Percentiles rank a stretch among this genome's conserved stretches.
Conservation (phyloP, 2,888 invertebrate species). For the Mimachlamys varia region DNA sequence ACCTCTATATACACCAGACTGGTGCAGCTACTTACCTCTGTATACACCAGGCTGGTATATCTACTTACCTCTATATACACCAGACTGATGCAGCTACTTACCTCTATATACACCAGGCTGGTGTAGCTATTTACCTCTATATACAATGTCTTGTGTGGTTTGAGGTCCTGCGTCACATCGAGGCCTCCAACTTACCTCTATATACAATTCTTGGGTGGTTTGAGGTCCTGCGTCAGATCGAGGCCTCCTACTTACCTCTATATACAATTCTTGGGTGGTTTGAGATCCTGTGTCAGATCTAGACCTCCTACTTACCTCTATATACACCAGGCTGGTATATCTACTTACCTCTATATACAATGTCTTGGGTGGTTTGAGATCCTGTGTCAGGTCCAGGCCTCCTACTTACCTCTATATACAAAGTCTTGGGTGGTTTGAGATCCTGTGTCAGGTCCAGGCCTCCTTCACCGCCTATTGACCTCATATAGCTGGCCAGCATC, state of each 20-base stretch:
- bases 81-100: too few relatives aligned
- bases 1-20: too few relatives aligned
- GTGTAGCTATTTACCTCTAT: too few relatives aligned
- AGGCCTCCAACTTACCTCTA: too few relatives aligned
- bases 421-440: constrained; percentile 94
- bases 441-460: constrained; percentile 91
- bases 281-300: constrained; percentile 93
- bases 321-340: too few relatives aligned
- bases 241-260: constrained; percentile 89
- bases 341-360: constrained; percentile 92
- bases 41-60: too few relatives aligned
- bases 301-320: constrained; percentile 88
- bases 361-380: constrained; percentile 95
- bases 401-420: constrained; percentile 91
- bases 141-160: constrained; percentile 95
- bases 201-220: too few relatives aligned
- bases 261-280: constrained; percentile 95
- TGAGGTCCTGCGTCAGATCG: too few relatives aligned
- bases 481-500: constrained; percentile 94
- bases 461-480: constrained; percentile 89
- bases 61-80: too few relatives aligned
- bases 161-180: constrained; percentile 92
- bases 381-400: constrained; percentile 90
- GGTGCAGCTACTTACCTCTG: too few relatives aligned
- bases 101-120: too few relatives aligned